phyloP scores from a whole-genome alignment of 2,797 vertebrate species.

The Syngnathus rostellatus region DNA sequence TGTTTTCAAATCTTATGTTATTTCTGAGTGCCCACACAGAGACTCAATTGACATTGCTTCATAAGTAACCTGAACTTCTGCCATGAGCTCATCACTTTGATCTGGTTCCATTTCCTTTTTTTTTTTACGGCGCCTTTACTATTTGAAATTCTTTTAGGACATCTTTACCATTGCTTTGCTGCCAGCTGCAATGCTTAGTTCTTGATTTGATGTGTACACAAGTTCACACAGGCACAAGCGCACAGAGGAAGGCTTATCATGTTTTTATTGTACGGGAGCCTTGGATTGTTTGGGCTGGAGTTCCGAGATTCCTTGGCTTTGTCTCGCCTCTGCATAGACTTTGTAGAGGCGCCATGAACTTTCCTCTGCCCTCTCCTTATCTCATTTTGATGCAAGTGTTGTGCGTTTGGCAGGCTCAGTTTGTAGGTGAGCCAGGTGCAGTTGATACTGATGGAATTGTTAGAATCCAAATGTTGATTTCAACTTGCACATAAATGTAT shows the following conservation, averaged over 20 bases:
- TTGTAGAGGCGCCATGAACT: conserved; percentile 24
- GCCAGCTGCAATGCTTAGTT: conserved; percentile 1
- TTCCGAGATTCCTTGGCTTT: conserved; percentile 36
- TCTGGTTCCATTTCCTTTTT: conserved; percentile 22
- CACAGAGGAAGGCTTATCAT: conserved; percentile 36
- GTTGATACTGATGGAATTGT: not conserved
- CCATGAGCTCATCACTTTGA: conserved; percentile 28
- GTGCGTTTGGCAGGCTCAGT: conserved; percentile 2
- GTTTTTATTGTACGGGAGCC: conserved; percentile 38
- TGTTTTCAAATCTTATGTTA: not conserved
- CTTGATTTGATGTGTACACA: conserved; percentile 34
- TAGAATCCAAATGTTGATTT: not conserved
- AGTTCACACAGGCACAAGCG: conserved; percentile 13
- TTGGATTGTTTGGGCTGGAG: conserved; percentile 52
- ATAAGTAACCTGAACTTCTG: conserved; percentile 17
- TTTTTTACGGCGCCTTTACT: conserved; percentile 25
- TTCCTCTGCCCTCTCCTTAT: conserved; percentile 27
- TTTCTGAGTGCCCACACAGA: not conserved
- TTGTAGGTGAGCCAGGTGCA: not conserved
- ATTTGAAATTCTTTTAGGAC: conserved; percentile 2
- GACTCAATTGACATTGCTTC: not conserved
- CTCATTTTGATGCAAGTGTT: conserved; percentile 12
- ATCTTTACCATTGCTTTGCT: not conserved
- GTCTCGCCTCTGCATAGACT: conserved; percentile 18
- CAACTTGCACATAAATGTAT: too few species aligned